Percentiles rank a stretch among this genome's conserved stretches.
These are phyloP conservation scores for Clavelina lepadiformis DNA, from an alignment of 23 tunicate species.

Conservation along the genomic window DNA sequence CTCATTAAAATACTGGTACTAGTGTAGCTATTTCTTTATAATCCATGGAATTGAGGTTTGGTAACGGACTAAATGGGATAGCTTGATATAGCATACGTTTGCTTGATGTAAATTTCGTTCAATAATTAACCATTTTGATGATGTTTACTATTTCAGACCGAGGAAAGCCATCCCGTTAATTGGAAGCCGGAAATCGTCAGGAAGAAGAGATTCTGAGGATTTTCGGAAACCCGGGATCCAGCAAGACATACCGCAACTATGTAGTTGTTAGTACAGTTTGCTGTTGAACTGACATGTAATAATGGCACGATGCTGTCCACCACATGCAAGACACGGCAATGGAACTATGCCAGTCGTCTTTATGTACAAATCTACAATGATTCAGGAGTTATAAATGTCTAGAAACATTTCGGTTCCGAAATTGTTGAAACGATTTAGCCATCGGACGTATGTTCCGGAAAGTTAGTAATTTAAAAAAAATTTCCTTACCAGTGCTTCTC, in stretches of 20 bases:
- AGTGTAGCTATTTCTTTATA: too few species aligned
- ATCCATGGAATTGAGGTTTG: too few species aligned
- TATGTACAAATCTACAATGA: background rate
- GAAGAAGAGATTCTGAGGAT: constrained; percentile 72
- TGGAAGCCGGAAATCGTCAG: constrained; percentile 96
- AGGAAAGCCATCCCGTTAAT: constrained; percentile 81
- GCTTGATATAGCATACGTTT: too few species aligned
- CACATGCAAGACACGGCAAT: background rate
- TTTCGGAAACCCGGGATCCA: background rate
- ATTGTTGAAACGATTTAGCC: too few species aligned
- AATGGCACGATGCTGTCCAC: background rate
- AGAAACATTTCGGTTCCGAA: too few species aligned
- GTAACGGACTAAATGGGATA: too few species aligned
- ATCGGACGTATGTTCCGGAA: too few species aligned
- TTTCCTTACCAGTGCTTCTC: too few species aligned
- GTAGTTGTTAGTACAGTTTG: background rate
- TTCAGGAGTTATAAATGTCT: too few species aligned
- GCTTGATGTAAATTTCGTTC: too few species aligned
- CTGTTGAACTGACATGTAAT: background rate
- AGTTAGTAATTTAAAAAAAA: too few species aligned
- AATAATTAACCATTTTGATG: too few species aligned
- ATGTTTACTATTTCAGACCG: constrained; percentile 56
- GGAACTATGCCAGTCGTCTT: background rate
- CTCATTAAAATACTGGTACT: background rate
- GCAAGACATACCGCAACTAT: background rate